Percentiles rank a stretch among this genome's conserved stretches.
Evolutionary conservation across 64 coral and sea anemone species (phyloP).

Genomic region (Stichodactyla mertensii): DNA sequence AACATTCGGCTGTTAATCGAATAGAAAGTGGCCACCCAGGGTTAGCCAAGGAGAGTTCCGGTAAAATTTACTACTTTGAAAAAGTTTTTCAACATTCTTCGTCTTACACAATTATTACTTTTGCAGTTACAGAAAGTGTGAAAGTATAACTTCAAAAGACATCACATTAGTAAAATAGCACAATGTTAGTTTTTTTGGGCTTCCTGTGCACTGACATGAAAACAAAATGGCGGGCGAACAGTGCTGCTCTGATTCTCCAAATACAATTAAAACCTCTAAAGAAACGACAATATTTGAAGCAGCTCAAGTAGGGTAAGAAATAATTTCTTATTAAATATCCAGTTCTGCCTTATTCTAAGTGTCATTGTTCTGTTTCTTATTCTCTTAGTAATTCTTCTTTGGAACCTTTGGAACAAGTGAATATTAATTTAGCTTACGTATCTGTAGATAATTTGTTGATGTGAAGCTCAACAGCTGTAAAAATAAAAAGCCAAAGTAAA

Average conservation of each 20-base stretch:
- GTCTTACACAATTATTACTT: too few species aligned
- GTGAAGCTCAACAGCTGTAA: background rate
- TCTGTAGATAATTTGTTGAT: background rate
- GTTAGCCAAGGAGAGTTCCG: too few species aligned
- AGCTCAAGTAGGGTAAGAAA: conserved; percentile 71
- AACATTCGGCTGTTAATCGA: background rate
- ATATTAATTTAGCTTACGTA: background rate
- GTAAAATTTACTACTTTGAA: too few species aligned
- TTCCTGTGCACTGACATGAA: background rate
- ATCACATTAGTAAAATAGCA: background rate
- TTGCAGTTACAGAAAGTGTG: too few species aligned
- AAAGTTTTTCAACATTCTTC: too few species aligned
- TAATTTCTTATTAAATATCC: background rate
- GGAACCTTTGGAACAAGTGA: background rate
- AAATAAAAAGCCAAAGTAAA: background rate
- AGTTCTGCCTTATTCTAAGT: background rate
- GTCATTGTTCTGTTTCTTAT: background rate
- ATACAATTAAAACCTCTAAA: conserved; percentile 29
- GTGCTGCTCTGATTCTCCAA: conserved; percentile 1
- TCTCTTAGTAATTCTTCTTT: background rate
- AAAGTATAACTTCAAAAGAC: background rate
- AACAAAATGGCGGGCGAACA: conserved; percentile 72
- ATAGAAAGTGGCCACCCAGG: background rate
- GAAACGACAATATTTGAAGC: conserved; percentile 84
- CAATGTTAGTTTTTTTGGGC: background rate